Conservation (phyloP, 2,888 invertebrate genomes). For the Drosophila leonis region DNA sequence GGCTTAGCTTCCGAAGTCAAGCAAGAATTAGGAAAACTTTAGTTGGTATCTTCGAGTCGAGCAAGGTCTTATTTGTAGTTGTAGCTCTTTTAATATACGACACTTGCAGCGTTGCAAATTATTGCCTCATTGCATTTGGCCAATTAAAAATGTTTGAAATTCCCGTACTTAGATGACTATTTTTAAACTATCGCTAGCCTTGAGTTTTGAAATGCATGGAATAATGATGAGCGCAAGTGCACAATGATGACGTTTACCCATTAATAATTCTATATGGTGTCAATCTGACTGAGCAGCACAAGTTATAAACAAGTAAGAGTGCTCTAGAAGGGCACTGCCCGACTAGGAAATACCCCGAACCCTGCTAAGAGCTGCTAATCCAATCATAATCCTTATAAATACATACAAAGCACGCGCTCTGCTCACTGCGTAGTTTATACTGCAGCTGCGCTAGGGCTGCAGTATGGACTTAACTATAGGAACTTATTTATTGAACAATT, state of each 20-base stretch:
- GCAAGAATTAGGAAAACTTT: too few relatives aligned
- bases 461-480: too few relatives aligned
- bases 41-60: not conserved
- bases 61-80: slow-evolving; percentile 24
- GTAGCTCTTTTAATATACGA: slow-evolving; percentile 41
- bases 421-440: too few relatives aligned
- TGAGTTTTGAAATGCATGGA: slow-evolving; percentile 37
- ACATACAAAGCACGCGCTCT: too few relatives aligned
- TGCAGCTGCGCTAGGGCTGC: too few relatives aligned
- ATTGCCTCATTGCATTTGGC: slow-evolving; percentile 67
- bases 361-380: not conserved
- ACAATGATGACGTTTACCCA: slow-evolving; percentile 26
- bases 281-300: not conserved
- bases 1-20: not conserved
- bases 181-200: slow-evolving; percentile 54
- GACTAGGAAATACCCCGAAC: not conserved
- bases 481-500: not conserved
- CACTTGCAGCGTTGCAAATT: slow-evolving; percentile 48
- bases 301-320: not conserved
- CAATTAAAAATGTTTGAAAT: slow-evolving; percentile 65
- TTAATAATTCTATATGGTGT: not conserved
- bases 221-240: slow-evolving; percentile 5
- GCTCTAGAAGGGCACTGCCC: not conserved
- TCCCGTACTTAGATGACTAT: slow-evolving; percentile 43
- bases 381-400: too few relatives aligned